Conservation (phyloP, 1,140 invertebrate genomes). For the Aleiodes sp. region DNA sequence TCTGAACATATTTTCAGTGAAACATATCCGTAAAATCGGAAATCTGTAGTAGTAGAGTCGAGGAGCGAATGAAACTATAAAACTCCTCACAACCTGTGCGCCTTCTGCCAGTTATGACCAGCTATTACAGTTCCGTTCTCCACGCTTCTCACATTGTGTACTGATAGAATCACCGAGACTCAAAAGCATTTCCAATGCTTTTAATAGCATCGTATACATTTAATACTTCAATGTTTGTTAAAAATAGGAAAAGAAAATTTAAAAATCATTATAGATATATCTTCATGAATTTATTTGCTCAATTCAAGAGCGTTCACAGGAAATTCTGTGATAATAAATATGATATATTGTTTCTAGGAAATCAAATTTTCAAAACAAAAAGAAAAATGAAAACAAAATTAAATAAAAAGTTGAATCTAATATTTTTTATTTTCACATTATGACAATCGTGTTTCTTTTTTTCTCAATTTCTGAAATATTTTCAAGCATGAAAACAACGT, state of each 20-base stretch:
- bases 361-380: no score
- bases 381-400: neutral
- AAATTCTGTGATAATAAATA: no score
- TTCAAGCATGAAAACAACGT: neutral
- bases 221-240: neutral
- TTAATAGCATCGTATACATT: neutral
- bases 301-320: no score
- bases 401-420: neutral
- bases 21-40: neutral
- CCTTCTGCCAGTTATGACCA: constrained; percentile 1
- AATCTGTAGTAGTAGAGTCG: neutral
- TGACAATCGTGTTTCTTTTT: neutral
- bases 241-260: neutral
- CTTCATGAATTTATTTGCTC: no score
- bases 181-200: no score
- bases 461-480: neutral
- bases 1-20: neutral
- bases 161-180: constrained; percentile 6
- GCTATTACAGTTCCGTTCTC: neutral
- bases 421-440: neutral
- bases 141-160: neutral
- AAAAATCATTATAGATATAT: neutral
- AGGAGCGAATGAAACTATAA: constrained; percentile 8
- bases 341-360: no score
- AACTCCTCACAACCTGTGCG: constrained; percentile 5